These are phyloP conservation scores for mouse (Mus musculus) DNA, from an alignment of 2,113 vertebrate genomes.

Conservation along the genomic window GRCm39 chr1:84294501-84295000, in stretches of 20 bases:
- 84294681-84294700: not conserved
- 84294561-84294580: not conserved
- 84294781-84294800: not conserved
- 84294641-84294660: too few species aligned
- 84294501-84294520: not conserved
- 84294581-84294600: not conserved
- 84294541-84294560: not conserved
- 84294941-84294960: not conserved
- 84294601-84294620: too few species aligned
- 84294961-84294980: not conserved
- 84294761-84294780: not conserved
- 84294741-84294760: not conserved
- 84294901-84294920: not conserved
- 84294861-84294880: not conserved
- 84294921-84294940: rapidly evolving
- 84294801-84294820: not conserved
- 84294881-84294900: not conserved
- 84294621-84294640: not conserved
- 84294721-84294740: not conserved
- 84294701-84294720: too few species aligned
- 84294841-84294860: not conserved
- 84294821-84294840: not conserved
- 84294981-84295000: not conserved
- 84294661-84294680: not conserved
- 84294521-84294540: not conserved